These are phyloP conservation scores for Anastatus disparis DNA, from an alignment of 1,140 invertebrate species.

Conservation along the genomic window DNA sequence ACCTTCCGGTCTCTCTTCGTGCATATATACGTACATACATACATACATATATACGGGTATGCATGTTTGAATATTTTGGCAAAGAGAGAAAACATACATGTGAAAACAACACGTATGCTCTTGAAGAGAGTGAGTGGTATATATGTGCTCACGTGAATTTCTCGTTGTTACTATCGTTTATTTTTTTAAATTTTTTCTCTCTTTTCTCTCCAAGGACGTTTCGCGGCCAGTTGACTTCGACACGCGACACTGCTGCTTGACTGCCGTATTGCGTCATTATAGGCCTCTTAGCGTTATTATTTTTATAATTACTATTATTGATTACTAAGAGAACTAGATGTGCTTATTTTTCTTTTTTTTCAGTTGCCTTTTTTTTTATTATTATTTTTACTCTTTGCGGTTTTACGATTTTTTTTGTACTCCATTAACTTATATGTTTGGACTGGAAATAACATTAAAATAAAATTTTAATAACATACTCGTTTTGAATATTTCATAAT, in stretches of 20 bases:
- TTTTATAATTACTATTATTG: constrained; percentile 19
- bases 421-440: not conserved
- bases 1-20: constrained; percentile 48
- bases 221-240: not conserved
- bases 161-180: not conserved
- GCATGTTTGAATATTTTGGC: too few species aligned
- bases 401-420: not conserved
- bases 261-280: not conserved
- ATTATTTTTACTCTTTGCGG: too few species aligned
- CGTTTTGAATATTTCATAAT: too few species aligned
- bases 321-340: constrained; percentile 5
- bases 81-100: too few species aligned
- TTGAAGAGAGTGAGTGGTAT: not conserved
- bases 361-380: too few species aligned
- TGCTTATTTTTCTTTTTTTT: too few species aligned
- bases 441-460: not conserved
- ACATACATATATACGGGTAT: too few species aligned
- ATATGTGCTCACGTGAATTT: not conserved
- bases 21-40: too few species aligned
- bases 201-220: constrained; percentile 19
- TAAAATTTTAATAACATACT: not conserved
- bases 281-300: not conserved
- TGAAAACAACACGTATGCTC: too few species aligned
- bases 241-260: constrained; percentile 18
- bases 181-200: constrained; percentile 13